Base-by-base conservation (phyloP, 2,888 invertebrate genomes). In the Mimas tiliae region DNA sequence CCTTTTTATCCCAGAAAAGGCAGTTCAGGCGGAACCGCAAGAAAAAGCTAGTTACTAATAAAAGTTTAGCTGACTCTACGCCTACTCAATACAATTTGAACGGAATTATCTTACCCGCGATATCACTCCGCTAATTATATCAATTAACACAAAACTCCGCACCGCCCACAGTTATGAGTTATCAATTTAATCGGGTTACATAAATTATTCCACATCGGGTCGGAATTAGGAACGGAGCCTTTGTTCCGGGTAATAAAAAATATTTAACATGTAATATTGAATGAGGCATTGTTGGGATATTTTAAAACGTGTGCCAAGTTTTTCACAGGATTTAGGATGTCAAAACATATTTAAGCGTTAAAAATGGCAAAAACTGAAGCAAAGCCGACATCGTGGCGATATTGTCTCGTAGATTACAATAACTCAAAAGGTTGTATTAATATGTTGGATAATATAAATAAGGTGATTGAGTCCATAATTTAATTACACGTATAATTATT, bases 71-170 rank as follows among this genome's bases (percentile, higher is more conserved):
- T 50, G 34, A 34, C 8, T 38, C 2, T 1, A 4, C 19, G 8
- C 3, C 6, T 16, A 50, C 9, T 2, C 51, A 9, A 16, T 21
- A 51, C 51, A 51, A 21, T 21, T 19, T 11, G 51, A 21, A 21
- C 51, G 9, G 19, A 11, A 51, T 51, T 51, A 51, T 51, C 51
- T 11, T 9, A 9, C 19, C 2, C 12, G 19, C 51, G 51, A 21
- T 51, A 51, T 51, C 21, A 51, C 21, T 19, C 19, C 21, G 51
- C 19, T 51, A 34, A 55, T 55, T 55, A 34, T 55, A 34, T 55
- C 34, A 38, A 9, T 55, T 7, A 12, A 27, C 33, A 38, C 8
- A n/a, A 38, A 33, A 34, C 34, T 55, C 34, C 55, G 34, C 34
- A 11, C 16, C 38, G 58, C 38, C 42, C 58, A 42, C 19, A 2